Percentiles rank a stretch among this genome's conserved stretches.
Evolutionary conservation across 2,888 invertebrate species (phyloP).

Genomic region (Tetheella fluctuosa): DNA sequence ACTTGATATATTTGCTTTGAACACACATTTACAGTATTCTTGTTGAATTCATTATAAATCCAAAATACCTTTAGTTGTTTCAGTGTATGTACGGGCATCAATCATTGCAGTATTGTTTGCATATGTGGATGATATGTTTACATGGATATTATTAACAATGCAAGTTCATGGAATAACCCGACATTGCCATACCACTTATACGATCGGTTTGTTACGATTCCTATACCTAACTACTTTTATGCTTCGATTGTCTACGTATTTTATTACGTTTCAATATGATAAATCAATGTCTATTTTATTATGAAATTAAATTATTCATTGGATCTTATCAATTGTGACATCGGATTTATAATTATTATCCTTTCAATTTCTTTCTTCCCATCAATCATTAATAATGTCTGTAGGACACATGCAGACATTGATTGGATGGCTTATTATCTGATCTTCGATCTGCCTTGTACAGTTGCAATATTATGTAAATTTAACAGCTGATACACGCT

Average conservation of each 20-base stretch:
- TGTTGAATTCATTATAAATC: neutral
- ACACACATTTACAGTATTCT: neutral
- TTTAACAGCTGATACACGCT: neutral
- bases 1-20: neutral
- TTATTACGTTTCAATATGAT: neutral
- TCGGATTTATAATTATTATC: neutral
- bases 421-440: neutral
- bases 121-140: slow-evolving; percentile 34
- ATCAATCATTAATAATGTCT: neutral
- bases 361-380: neutral
- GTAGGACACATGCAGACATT: neutral
- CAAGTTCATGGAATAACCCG: slow-evolving; percentile 35
- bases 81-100: slow-evolving; percentile 24
- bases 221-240: neutral
- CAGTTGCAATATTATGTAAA: slow-evolving; percentile 5
- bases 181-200: neutral
- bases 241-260: neutral
- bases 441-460: slow-evolving; percentile 4
- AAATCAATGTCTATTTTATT: neutral
- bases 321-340: neutral
- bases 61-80: neutral
- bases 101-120: slow-evolving; percentile 36
- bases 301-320: neutral
- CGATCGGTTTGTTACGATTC: neutral
- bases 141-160: slow-evolving; percentile 41